phyloP scores from a whole-genome alignment of 2,888 invertebrate genomes.

The Cephus runcator region DNA sequence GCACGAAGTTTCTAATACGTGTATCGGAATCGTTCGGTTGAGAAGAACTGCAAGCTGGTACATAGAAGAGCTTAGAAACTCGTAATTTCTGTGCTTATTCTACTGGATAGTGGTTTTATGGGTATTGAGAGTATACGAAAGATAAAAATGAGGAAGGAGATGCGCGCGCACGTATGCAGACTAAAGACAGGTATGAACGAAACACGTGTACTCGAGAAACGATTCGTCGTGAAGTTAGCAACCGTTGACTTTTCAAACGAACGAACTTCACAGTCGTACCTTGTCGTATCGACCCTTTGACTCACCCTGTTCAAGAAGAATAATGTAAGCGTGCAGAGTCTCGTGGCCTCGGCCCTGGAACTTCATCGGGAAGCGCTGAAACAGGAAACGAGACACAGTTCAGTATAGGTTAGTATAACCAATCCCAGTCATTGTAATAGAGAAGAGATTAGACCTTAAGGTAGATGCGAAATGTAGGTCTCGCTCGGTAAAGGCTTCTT shows the following conservation, averaged over 20 bases:
- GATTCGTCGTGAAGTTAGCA: not conserved
- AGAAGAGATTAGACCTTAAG: not conserved
- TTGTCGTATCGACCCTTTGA: not conserved
- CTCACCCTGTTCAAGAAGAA: not conserved
- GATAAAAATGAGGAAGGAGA: not conserved
- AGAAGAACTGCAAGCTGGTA: not conserved
- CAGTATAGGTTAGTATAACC: not conserved
- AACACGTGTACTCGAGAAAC: not conserved
- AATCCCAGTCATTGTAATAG: not conserved
- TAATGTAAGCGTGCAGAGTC: not conserved
- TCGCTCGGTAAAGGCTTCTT: not conserved
- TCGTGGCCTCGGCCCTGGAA: not conserved
- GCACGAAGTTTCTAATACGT: not conserved
- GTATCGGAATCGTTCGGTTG: not conserved
- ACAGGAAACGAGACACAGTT: not conserved
- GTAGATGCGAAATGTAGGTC: not conserved
- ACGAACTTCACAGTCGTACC: not conserved
- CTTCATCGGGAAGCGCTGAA: constrained; percentile 2
- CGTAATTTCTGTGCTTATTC: not conserved
- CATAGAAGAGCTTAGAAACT: not conserved
- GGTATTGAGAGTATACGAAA: not conserved
- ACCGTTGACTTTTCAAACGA: not conserved
- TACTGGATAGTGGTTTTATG: not conserved
- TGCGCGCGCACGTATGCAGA: not conserved
- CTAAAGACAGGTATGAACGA: not conserved